Evolutionary conservation across 1,140 invertebrate species (phyloP), one percentile per base, ranked within the genome.

Genomic region (Heliconius nattereri): DNA sequence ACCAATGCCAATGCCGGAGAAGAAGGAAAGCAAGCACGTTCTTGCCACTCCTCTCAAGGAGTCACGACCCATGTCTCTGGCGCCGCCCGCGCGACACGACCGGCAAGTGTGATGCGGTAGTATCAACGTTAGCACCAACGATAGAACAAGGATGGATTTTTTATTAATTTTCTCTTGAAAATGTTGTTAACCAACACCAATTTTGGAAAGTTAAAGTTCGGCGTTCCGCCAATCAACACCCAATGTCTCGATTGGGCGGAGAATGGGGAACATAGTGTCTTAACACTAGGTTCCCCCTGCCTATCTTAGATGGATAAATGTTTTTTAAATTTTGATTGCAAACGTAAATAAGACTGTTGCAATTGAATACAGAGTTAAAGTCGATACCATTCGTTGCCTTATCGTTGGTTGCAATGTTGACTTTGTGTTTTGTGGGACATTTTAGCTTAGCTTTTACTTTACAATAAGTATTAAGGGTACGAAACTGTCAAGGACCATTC

Each of bases 21-120:
- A 32, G 16, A 54, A 57, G 29, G 54, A 78, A 57, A 66, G 45
- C 26, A 40, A 73, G 72, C 72, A 71, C 57, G 73, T 71, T 23
- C 71, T 37, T 78, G 23, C 52, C 60, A 29, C 72, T 19, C 71
- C 78, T 16, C 75, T 72, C 45, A 85, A 85, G 32, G 90, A 90
- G 0, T 89, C 91, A 1, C 88, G 89, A 1, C 91, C 91, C 0
- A 91, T 94, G 91, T 79, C 88, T 8, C 83, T 94, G 3, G 71
- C 85, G n/a, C 91, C 89, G 8, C 92, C 91, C 9, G 84, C 87
- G 9, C 76, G 91, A 73, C 90, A 89, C 81, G 91, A 94, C 81
- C 81, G 92, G 80, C 89, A 89, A 60, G 91, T 94, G 76, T 94
- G 89, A 81, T 40, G 23, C 49, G 32, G 37, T 16, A 3, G 40